Evolutionary conservation across 2,113 vertebrate species (phyloP), one percentile per base, ranked within the genome.

Genomic region (Pagrus major): DNA sequence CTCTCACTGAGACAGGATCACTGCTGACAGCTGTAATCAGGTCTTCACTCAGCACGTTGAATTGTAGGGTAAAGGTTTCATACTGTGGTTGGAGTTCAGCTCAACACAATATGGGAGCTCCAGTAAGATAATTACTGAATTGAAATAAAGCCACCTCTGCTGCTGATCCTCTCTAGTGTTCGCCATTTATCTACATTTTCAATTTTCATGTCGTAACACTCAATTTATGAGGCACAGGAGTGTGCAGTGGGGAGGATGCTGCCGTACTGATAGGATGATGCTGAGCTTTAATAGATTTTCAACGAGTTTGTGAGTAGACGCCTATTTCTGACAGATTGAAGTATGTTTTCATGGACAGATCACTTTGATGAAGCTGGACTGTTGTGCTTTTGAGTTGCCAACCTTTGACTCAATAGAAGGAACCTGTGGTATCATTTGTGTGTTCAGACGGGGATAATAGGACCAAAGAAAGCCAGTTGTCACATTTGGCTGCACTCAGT

Each of bases 11-110:
- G 61, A 47, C 27, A 1, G 42, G 44, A 66, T 66, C 4, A 15
- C 20, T 21, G 20, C 4, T 54, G 61, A 60, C 61, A n/a, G 54
- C 55, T 61, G 27, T 59, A 55, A 78, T 83, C 61, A 68, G 10
- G 15, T 16, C 21, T 27, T 63, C 25, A 1, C 3, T 51, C 9
- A 27, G n/a, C n/a, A n/a, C 11, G 2, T 25, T 39, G 2, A 25
- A 55, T 58, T 51, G 20, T 3, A 11, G 44, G 2, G 20, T 12
- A 5, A 23, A 49, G 16, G 54, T 39, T 41, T 77, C 52, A n/a
- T 27, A 16, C 42, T 44, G 63, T n/a, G 42, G 9, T 10, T 21
- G 15, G 16, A 29, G 39, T 58, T 56, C 31, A 29, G 11, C 20
- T 16, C 23, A 25, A 31, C 9, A n/a, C n/a, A n/a, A n/a, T n/a